Conservation (phyloP, 2,888 invertebrate genomes). For the Melanostoma scalare region DNA sequence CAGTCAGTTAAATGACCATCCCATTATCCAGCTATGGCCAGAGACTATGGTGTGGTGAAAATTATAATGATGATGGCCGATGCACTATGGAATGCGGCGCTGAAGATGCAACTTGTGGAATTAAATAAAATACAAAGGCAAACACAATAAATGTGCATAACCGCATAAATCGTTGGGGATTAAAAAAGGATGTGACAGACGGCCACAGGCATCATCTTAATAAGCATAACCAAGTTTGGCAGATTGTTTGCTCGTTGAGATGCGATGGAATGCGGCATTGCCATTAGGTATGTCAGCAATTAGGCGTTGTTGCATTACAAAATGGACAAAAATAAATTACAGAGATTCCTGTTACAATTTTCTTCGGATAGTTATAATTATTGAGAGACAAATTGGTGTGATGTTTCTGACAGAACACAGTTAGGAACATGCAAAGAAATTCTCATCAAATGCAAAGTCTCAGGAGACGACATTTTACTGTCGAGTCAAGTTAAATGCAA, state of each 20-base stretch:
- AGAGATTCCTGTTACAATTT: constrained; percentile 25
- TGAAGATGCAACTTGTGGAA: constrained; percentile 8
- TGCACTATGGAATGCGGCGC: constrained; percentile 34
- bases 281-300: constrained; percentile 17
- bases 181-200: constrained; percentile 55
- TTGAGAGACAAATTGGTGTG: no score
- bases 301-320: constrained; percentile 35
- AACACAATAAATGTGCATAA: constrained; percentile 31
- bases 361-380: not conserved
- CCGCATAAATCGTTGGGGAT: constrained; percentile 59
- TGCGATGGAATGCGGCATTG: constrained; percentile 39
- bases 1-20: constrained; percentile 15
- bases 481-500: no score
- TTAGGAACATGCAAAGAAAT: no score
- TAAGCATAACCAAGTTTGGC: constrained; percentile 34
- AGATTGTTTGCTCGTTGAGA: not conserved
- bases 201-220: constrained; percentile 17
- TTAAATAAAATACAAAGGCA: constrained; percentile 16
- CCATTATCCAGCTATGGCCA: not conserved
- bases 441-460: no score
- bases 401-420: no score
- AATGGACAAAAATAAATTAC: not conserved
- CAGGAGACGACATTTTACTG: no score
- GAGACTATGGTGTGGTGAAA: constrained; percentile 4
- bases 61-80: constrained; percentile 7